Conservation (phyloP, 1,140 invertebrate species). For the Drosophila tani region DNA sequence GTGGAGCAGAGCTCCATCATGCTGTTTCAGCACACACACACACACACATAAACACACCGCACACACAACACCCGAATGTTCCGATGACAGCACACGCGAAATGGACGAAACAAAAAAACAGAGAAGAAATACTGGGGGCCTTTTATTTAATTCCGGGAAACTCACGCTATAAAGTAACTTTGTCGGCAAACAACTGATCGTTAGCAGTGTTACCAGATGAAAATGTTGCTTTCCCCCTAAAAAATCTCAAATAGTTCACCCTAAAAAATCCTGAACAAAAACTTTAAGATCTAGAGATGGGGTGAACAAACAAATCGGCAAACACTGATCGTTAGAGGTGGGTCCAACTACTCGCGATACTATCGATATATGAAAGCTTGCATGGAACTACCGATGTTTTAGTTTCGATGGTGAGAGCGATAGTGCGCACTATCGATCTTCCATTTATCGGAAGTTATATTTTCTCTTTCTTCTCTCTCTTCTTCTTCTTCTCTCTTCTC, state of each 20-base stretch:
- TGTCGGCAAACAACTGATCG: not conserved
- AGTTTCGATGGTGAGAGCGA: not conserved
- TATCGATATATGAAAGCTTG: not conserved
- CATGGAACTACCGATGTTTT: not conserved
- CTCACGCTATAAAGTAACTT: not conserved
- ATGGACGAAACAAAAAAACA: conserved; percentile 48
- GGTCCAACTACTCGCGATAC: not conserved
- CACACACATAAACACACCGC: not conserved
- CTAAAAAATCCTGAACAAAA: too few relatives aligned
- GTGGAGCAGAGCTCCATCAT: conserved; percentile 28
- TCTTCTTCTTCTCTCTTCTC: too few relatives aligned
- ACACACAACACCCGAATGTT: conserved; percentile 18
- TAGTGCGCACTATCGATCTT: not conserved
- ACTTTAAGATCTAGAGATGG: too few relatives aligned
- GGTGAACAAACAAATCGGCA: too few relatives aligned
- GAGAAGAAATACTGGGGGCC: conserved; percentile 24
- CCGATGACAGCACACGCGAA: conserved; percentile 66
- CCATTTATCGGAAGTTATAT: not conserved
- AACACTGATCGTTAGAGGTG: conserved; percentile 3
- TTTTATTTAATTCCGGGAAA: not conserved
- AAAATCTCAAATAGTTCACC: too few relatives aligned
- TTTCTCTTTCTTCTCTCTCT: too few relatives aligned
- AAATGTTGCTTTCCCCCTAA: too few relatives aligned
- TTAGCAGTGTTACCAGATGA: too few relatives aligned
- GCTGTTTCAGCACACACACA: conserved; percentile 14